phyloP scores from a whole-genome alignment of 2,797 vertebrate species.

The Myiotriccus ornatus region DNA sequence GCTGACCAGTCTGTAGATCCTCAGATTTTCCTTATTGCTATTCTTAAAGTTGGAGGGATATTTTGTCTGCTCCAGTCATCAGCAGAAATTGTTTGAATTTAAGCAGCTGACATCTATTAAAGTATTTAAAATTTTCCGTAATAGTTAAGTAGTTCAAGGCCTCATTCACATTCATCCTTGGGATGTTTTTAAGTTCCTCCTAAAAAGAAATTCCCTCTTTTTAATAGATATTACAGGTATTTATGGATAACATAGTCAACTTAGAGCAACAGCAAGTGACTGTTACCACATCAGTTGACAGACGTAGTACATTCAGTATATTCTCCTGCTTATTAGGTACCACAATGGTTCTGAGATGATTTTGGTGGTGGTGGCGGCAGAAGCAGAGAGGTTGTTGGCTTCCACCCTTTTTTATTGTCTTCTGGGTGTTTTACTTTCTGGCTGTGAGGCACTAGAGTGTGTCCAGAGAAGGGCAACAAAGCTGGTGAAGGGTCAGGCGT shows the following conservation, averaged over 20 bases:
- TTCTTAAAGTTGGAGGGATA: neutral
- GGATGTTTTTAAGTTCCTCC: neutral
- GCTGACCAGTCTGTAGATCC: accelerated
- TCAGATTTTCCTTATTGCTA: neutral
- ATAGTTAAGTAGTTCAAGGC: neutral
- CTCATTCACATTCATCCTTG: neutral
- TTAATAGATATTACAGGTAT: neutral
- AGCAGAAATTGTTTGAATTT: neutral
- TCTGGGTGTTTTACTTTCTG: neutral
- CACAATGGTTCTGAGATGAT: neutral
- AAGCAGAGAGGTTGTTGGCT: accelerated
- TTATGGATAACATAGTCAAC: neutral
- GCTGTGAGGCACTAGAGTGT: neutral
- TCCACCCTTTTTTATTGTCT: neutral
- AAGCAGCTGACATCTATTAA: neutral
- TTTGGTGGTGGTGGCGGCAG: neutral
- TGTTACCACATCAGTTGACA: neutral
- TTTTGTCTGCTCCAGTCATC: neutral
- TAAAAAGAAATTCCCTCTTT: neutral
- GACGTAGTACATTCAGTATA: neutral
- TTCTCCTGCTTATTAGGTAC: neutral
- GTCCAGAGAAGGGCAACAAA: neutral
- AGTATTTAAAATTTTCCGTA: neutral
- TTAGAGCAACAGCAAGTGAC: neutral
- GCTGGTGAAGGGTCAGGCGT: neutral